Evolutionary conservation across 53 echinoderm and acorn worm genomes (phyloP).

Genomic region (Mesocentrotus franciscanus): DNA sequence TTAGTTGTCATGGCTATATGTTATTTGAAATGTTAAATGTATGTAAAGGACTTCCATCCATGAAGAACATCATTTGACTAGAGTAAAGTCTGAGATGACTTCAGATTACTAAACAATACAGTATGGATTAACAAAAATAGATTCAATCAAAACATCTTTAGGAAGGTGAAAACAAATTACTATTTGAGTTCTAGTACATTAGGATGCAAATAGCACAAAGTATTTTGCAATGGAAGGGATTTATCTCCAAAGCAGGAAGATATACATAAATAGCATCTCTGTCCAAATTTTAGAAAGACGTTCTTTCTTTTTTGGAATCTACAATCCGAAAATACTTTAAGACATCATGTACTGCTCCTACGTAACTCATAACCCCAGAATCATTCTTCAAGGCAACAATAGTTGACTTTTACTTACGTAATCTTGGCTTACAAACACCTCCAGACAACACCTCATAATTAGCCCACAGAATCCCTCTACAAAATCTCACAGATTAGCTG

Average conservation of each 20-base stretch:
- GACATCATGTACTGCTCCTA: background rate
- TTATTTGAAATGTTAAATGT: too few relatives aligned
- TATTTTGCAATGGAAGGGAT: background rate
- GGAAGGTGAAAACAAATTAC: too few relatives aligned
- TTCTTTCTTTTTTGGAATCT: background rate
- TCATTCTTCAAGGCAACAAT: background rate
- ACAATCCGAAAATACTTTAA: background rate
- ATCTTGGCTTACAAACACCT: slow-evolving; percentile 36
- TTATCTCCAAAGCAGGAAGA: too few relatives aligned
- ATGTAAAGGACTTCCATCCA: too few relatives aligned
- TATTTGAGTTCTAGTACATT: too few relatives aligned
- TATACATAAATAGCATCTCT: background rate
- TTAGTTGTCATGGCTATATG: too few relatives aligned
- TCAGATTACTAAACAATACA: too few relatives aligned
- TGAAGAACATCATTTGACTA: too few relatives aligned
- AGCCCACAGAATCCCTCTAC: slow-evolving; percentile 52
- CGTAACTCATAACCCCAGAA: background rate
- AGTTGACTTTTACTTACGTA: slow-evolving; percentile 47
- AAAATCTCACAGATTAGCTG: slow-evolving; percentile 50
- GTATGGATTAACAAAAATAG: too few relatives aligned
- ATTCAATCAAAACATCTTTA: too few relatives aligned
- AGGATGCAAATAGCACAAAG: background rate
- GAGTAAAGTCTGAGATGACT: too few relatives aligned
- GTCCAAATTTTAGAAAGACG: background rate
- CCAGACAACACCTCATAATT: slow-evolving; percentile 66